These are phyloP conservation scores for Porites lobata DNA, from an alignment of 92 coral and sea anemone species.

Conservation along the genomic window DNA sequence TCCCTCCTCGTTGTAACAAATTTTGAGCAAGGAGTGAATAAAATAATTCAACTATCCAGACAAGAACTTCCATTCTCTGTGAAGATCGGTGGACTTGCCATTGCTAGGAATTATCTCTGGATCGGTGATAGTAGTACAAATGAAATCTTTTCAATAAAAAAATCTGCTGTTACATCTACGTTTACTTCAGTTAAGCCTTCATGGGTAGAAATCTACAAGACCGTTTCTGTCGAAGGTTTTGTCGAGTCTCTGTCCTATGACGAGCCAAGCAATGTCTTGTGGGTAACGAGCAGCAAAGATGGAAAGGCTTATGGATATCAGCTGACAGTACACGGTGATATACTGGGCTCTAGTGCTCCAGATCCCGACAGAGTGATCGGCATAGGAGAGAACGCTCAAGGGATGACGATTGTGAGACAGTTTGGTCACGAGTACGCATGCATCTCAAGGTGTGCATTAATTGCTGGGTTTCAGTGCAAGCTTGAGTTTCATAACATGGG, in stretches of 20 bases:
- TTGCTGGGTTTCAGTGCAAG: slow-evolving; percentile 81
- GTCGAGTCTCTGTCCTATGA: slow-evolving; percentile 87
- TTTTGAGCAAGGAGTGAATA: slow-evolving; percentile 45
- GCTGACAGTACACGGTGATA: slow-evolving; percentile 66
- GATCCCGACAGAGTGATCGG: slow-evolving; percentile 52
- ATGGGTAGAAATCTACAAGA: slow-evolving; percentile 24
- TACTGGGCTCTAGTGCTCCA: neutral
- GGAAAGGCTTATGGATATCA: slow-evolving; percentile 78
- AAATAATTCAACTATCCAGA: slow-evolving; percentile 74
- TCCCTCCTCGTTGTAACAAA: slow-evolving; percentile 77
- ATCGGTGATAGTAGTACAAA: slow-evolving; percentile 55
- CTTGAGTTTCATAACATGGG: slow-evolving; percentile 82
- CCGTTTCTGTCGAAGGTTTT: slow-evolving; percentile 48
- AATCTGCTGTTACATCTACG: slow-evolving; percentile 54
- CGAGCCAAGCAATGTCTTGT: slow-evolving; percentile 50
- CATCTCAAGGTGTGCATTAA: slow-evolving; percentile 77
- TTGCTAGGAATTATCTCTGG: slow-evolving; percentile 71
- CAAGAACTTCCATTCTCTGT: slow-evolving; percentile 54
- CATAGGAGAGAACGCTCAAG: slow-evolving; percentile 78
- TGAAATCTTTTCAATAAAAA: slow-evolving; percentile 53
- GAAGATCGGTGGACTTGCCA: slow-evolving; percentile 75
- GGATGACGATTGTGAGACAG: slow-evolving; percentile 85
- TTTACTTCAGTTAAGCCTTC: slow-evolving; percentile 56
- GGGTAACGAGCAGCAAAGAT: slow-evolving; percentile 70
- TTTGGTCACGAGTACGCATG: slow-evolving; percentile 71